Evolutionary conservation across 2,113 vertebrate species (phyloP).

Genomic region (Butorides virescens): DNA sequence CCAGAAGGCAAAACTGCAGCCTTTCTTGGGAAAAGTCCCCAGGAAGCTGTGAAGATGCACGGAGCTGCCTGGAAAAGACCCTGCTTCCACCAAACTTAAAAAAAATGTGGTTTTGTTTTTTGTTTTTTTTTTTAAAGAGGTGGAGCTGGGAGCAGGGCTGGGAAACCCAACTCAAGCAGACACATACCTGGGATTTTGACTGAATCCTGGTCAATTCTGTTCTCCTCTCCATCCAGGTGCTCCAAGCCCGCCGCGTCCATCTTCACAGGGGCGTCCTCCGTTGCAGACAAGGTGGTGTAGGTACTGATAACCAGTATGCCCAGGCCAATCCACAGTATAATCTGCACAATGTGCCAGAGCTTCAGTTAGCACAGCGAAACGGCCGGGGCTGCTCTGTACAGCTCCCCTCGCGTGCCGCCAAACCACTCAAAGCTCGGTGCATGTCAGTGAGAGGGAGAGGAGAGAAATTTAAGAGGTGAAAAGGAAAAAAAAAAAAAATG

Average conservation of each 20-base stretch:
- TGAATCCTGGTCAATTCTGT: conserved; percentile 13
- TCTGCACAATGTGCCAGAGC: conserved; percentile 65
- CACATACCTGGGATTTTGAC: conserved; percentile 73
- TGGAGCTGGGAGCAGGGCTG: not conserved
- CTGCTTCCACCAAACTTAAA: not conserved
- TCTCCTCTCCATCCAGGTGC: conserved; percentile 23
- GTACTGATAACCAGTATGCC: conserved; percentile 94
- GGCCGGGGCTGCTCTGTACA: not conserved
- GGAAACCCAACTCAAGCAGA: not conserved
- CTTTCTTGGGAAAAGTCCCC: not conserved
- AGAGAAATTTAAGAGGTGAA: not conserved
- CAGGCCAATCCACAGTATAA: conserved; percentile 92
- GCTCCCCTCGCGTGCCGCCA: not conserved
- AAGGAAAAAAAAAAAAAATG: not conserved
- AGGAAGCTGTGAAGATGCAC: not conserved
- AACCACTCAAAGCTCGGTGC: not conserved
- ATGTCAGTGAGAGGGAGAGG: not conserved
- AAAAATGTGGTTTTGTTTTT: not conserved
- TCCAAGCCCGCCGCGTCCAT: conserved; percentile 49
- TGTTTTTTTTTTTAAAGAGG: not conserved
- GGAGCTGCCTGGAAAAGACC: not conserved
- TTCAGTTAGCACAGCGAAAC: not conserved
- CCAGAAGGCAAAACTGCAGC: not conserved
- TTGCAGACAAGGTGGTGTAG: conserved; percentile 86
- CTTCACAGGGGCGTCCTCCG: conserved; percentile 55